A percentile compares a stretch with the other conserved stretches of the same genome.
These are phyloP conservation scores for Clistopyga incitator DNA, from an alignment of 2,888 invertebrate genomes.

Conservation along the genomic window DNA sequence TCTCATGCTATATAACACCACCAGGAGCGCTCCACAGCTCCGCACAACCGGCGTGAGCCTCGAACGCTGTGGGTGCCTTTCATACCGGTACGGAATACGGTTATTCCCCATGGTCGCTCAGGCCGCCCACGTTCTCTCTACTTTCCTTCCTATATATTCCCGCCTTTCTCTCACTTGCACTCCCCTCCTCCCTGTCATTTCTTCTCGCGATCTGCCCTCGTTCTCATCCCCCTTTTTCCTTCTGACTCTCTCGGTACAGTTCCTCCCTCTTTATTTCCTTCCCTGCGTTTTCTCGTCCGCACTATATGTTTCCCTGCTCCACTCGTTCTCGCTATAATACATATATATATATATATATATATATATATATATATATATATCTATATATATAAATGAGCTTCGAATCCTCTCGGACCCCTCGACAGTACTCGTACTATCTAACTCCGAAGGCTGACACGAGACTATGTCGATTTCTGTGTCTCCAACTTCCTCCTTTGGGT, in stretches of 20 bases:
- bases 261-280: neutral
- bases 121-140: slow-evolving; percentile 59
- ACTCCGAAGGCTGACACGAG: neutral
- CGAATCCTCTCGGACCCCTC: slow-evolving; percentile 8
- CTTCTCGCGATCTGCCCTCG: slow-evolving; percentile 30
- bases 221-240: neutral
- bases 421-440: slow-evolving; percentile 2
- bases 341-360: too few species aligned
- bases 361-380: too few species aligned
- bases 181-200: slow-evolving; percentile 43
- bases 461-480: slow-evolving; percentile 10
- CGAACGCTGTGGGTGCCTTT: slow-evolving; percentile 70
- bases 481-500: slow-evolving; percentile 18
- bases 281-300: slow-evolving; percentile 10
- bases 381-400: slow-evolving; percentile 2
- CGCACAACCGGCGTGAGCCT: slow-evolving; percentile 46
- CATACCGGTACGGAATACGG: slow-evolving; percentile 65
- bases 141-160: slow-evolving; percentile 48
- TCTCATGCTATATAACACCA: slow-evolving; percentile 25
- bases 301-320: slow-evolving; percentile 21
- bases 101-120: slow-evolving; percentile 69
- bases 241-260: slow-evolving; percentile 27
- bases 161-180: slow-evolving; percentile 47
- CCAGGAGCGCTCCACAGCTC: slow-evolving; percentile 16
- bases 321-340: slow-evolving; percentile 10